Percentiles rank a stretch among this genome's conserved stretches.
Conservation (phyloP, 2,797 vertebrate species). For the Manis pentadactyla region DNA sequence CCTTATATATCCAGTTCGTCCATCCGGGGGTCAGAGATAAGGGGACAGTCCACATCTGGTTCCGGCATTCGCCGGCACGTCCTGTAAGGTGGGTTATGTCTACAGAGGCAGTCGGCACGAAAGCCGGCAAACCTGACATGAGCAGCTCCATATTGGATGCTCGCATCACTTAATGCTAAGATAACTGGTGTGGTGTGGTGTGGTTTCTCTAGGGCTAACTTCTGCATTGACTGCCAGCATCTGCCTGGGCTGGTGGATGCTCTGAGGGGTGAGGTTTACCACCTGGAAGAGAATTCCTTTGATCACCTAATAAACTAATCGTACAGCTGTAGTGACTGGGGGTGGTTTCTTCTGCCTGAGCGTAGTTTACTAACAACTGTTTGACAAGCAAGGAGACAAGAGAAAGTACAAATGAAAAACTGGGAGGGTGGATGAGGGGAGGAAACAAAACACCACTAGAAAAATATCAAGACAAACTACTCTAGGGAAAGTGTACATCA, state of each 20-base stretch:
- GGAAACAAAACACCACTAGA: not conserved
- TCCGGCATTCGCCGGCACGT: too few species aligned
- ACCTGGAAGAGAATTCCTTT: not conserved
- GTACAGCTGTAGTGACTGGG: fast-evolving
- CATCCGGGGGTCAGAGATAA: too few species aligned
- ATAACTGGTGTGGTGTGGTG: not conserved
- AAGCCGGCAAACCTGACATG: too few species aligned
- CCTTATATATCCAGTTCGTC: too few species aligned
- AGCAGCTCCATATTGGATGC: too few species aligned
- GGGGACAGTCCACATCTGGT: too few species aligned
- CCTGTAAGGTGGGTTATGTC: too few species aligned
- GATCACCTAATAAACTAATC: not conserved
- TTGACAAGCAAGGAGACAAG: not conserved
- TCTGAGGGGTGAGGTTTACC: not conserved
- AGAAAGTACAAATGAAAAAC: not conserved
- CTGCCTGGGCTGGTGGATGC: not conserved
- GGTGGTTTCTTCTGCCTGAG: not conserved
- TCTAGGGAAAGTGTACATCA: not conserved
- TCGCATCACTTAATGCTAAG: not conserved
- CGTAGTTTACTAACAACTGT: not conserved
- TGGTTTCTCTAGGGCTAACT: not conserved
- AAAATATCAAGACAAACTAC: not conserved
- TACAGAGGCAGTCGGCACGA: too few species aligned
- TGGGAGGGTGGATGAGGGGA: not conserved
- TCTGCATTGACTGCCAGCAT: not conserved